These are phyloP conservation scores for Cryptocephalus primarius DNA, from an alignment of 2,888 invertebrate genomes.

Conservation along the genomic window DNA sequence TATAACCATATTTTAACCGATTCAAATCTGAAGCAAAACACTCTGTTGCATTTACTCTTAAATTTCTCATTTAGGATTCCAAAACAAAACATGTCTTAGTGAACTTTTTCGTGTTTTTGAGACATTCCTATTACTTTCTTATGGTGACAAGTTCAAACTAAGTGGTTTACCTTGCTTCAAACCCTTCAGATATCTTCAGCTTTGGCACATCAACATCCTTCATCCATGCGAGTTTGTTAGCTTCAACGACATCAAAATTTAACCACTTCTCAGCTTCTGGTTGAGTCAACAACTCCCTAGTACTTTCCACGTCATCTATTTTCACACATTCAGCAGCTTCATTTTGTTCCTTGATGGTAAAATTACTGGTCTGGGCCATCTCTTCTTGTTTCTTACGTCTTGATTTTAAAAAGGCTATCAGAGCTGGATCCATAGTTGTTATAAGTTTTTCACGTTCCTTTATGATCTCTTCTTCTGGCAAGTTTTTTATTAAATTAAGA, in stretches of 20 bases:
- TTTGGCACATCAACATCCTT: slow-evolving; percentile 51
- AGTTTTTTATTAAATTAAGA: slow-evolving; percentile 48
- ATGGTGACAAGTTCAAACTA: not conserved
- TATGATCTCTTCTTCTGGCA: slow-evolving; percentile 66
- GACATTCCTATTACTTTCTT: too few species aligned
- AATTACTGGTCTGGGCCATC: slow-evolving; percentile 12
- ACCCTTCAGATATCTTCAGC: slow-evolving; percentile 45
- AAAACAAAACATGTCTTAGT: too few species aligned
- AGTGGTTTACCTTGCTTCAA: slow-evolving; percentile 53
- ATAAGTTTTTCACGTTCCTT: slow-evolving; percentile 61
- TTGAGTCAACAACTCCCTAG: slow-evolving; percentile 43
- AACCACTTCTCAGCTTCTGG: slow-evolving; percentile 63
- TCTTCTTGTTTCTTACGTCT: slow-evolving; percentile 31
- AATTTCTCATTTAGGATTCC: too few species aligned
- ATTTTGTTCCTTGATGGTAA: slow-evolving; percentile 33
- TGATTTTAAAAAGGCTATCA: slow-evolving; percentile 53
- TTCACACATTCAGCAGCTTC: slow-evolving; percentile 23
- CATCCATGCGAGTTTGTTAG: slow-evolving; percentile 84
- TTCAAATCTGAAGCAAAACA: not conserved
- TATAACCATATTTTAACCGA: not conserved
- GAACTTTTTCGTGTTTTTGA: too few species aligned
- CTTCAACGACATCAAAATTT: slow-evolving; percentile 77
- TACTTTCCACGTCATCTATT: slow-evolving; percentile 41
- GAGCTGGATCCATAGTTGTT: slow-evolving; percentile 50
- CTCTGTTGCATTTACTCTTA: too few species aligned